phyloP scores from a whole-genome alignment of 2,113 vertebrate species.

The Trogon surrucura region DNA sequence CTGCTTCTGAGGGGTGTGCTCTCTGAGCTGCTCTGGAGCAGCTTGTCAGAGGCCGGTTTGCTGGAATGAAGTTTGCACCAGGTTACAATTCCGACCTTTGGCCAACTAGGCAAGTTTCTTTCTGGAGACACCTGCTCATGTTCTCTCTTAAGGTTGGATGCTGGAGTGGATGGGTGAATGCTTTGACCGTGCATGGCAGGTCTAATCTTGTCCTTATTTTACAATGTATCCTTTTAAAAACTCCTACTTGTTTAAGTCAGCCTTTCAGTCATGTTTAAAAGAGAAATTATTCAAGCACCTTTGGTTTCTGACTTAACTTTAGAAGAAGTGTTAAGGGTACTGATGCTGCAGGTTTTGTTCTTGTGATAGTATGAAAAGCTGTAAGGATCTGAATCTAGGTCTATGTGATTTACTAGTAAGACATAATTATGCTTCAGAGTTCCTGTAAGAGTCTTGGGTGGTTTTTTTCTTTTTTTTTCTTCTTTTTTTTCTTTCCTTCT shows the following conservation, averaged over 20 bases:
- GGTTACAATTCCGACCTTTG: neutral
- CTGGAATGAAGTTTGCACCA: neutral
- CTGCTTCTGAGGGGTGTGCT: neutral
- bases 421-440: neutral
- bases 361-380: neutral
- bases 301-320: neutral
- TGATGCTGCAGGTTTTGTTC: neutral
- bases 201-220: neutral
- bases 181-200: neutral
- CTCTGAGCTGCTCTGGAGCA: neutral
- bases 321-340: neutral
- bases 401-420: neutral
- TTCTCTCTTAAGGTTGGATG: neutral
- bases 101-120: neutral
- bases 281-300: neutral
- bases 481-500: neutral
- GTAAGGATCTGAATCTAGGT: accelerated
- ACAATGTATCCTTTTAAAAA: neutral
- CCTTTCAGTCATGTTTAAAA: neutral
- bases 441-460: neutral
- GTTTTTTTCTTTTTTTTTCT: neutral
- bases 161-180: neutral
- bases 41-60: neutral
- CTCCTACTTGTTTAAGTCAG: accelerated
- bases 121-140: accelerated